Percentiles rank a stretch among this genome's conserved stretches.
phyloP scores from a whole-genome alignment of 2,797 vertebrate genomes.

The Tragelaphus eurycerus region DNA sequence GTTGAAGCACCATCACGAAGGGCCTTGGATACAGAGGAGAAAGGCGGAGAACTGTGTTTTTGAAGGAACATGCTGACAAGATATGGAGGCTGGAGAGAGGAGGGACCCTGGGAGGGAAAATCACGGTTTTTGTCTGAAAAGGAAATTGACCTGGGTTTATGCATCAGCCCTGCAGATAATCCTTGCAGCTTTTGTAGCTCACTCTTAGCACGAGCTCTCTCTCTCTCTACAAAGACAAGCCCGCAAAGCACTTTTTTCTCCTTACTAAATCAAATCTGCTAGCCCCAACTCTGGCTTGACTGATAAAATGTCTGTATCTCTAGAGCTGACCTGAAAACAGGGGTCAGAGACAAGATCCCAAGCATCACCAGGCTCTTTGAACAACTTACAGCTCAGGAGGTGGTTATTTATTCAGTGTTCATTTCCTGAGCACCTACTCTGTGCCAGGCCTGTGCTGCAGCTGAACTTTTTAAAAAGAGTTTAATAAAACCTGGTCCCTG shows the following conservation, averaged over 20 bases:
- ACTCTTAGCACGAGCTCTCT: not conserved
- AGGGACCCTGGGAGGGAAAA: not conserved
- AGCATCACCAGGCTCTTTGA: not conserved
- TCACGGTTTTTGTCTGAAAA: not conserved
- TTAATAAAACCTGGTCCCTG: not conserved
- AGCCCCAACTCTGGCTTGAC: not conserved
- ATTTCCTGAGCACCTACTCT: not conserved
- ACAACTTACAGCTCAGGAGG: not conserved
- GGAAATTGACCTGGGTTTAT: not conserved
- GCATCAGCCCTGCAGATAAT: not conserved
- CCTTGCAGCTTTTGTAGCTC: not conserved
- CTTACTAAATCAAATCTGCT: not conserved
- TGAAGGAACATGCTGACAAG: not conserved
- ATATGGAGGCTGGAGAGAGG: not conserved
- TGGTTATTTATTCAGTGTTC: not conserved
- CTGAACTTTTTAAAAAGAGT: not conserved
- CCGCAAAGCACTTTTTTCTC: not conserved
- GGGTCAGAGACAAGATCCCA: not conserved
- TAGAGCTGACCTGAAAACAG: not conserved
- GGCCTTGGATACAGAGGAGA: not conserved
- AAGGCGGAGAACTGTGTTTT: not conserved
- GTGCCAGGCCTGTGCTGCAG: not conserved
- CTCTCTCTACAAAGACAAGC: not conserved
- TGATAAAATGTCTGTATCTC: not conserved
- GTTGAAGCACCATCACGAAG: not conserved